phyloP scores from a whole-genome alignment of 2,888 invertebrate species.

The Tenthredo amoena region DNA sequence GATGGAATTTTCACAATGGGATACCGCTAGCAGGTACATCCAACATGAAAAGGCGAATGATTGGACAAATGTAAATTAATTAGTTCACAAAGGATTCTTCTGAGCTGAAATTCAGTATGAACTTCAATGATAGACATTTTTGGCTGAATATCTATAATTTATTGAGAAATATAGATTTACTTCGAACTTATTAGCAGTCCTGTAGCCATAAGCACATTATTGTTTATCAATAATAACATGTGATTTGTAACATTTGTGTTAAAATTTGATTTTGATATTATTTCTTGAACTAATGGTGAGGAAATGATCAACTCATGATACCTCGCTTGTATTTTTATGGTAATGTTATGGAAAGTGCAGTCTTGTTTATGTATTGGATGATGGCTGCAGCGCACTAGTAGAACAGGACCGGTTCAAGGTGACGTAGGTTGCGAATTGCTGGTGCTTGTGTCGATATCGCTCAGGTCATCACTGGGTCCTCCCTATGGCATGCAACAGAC shows the following conservation, averaged over 20 bases:
- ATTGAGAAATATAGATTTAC: neutral
- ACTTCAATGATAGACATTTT: neutral
- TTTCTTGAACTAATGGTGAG: neutral
- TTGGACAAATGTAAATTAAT: neutral
- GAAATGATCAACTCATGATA: slow-evolving; percentile 30
- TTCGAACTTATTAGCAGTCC: neutral
- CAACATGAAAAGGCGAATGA: neutral
- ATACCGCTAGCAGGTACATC: neutral
- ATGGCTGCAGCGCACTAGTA: slow-evolving; percentile 49
- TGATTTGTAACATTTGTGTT: neutral
- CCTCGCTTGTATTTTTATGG: slow-evolving; percentile 42
- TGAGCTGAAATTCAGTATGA: neutral
- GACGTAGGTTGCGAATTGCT: slow-evolving; percentile 56
- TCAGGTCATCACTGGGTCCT: slow-evolving; percentile 68
- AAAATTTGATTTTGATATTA: neutral
- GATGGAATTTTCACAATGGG: neutral
- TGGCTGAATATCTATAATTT: neutral
- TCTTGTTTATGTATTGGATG: slow-evolving; percentile 43
- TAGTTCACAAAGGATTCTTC: neutral
- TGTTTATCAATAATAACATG: neutral
- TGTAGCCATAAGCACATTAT: neutral
- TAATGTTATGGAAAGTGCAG: slow-evolving; percentile 48
- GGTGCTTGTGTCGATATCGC: slow-evolving; percentile 59
- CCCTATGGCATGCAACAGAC: slow-evolving; percentile 76
- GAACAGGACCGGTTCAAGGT: slow-evolving; percentile 45